A percentile compares a stretch with the other conserved stretches of the same genome.
Evolutionary conservation across 2,113 vertebrate species (phyloP).

Genomic region (Cyprinodon variegatus): DNA sequence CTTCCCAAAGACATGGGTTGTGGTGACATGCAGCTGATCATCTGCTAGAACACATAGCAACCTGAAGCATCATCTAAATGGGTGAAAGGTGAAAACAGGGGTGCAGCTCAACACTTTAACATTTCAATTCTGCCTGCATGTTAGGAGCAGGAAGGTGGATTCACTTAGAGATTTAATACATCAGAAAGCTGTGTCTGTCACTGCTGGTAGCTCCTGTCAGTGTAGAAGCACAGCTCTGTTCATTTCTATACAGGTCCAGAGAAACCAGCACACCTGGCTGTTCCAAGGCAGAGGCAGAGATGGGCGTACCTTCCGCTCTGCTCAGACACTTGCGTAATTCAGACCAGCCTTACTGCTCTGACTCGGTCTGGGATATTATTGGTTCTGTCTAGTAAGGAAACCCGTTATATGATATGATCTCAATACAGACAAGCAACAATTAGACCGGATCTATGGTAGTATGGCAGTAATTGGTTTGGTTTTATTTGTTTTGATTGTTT

Average conservation of each 20-base stretch:
- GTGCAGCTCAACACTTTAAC: background rate
- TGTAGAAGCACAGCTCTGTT: background rate
- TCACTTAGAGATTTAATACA: background rate
- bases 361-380: conserved; percentile 32
- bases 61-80: conserved; percentile 27
- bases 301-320: conserved; percentile 57
- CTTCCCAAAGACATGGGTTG: background rate
- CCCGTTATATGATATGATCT: conserved; percentile 19
- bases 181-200: background rate
- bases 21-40: background rate
- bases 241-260: background rate
- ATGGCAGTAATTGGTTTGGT: background rate
- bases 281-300: background rate
- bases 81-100: conserved; percentile 22
- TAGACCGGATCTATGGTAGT: conserved; percentile 23
- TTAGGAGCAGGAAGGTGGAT: background rate
- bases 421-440: conserved; percentile 7
- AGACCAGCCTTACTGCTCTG: conserved; percentile 50
- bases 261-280: background rate
- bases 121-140: background rate
- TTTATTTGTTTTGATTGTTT: background rate
- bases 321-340: conserved; percentile 73
- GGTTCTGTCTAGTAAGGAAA: conserved; percentile 33
- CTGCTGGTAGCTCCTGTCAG: conserved; percentile 31
- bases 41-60: background rate